Base-by-base conservation (phyloP, 37 sponge, comb jelly and placozoan species). In the Beroe ovata region DNA sequence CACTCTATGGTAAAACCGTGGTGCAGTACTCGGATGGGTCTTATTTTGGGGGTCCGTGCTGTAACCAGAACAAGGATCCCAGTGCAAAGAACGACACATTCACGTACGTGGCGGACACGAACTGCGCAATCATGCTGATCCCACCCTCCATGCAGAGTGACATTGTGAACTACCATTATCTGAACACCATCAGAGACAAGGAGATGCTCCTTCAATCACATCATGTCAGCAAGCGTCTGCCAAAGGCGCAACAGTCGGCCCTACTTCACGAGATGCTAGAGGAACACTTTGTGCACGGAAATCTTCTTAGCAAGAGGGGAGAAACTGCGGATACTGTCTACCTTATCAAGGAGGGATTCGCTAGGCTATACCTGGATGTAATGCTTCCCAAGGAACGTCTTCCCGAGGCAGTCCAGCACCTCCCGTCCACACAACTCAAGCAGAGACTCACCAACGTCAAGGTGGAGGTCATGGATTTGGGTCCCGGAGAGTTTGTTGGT, bases 211-310 rank as follows among this genome's bases (percentile, higher is more conserved):
- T 77, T 8, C 16, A 23, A 8, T 30, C n/a, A 0, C 84, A 77
- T 25, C 54, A 77, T 29, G 41, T 77, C 20, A 23, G 36, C 21
- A 39, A 25, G 84, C 47, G 84, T 25, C 84, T 77, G 25, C 26
- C 84, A 1, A 77, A 36, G 28, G 22, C 84, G 3, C 84, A 42
- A 16, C 26, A 77, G 54, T 77, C 84, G 22, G 42, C 47, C 23
- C 38, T 77, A n/a, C 84, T 77, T 54, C 84, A 77, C 54, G 84
- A 77, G 54, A 77, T 77, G 84, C 47, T 77, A 16, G 84, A 77
- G 84, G 84, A 77, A 25, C 84, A 77, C 84, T 77, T 77, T 20
- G 21, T 77, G 18, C 41, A 77, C 22, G 84, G 38, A 1, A 39
- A 77, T 26, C 4, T 42, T 38, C 84, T 77, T 1, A 42, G 28